Evolutionary conservation across 2,797 vertebrate genomes (phyloP).

Genomic region (Podarcis lilfordi): DNA sequence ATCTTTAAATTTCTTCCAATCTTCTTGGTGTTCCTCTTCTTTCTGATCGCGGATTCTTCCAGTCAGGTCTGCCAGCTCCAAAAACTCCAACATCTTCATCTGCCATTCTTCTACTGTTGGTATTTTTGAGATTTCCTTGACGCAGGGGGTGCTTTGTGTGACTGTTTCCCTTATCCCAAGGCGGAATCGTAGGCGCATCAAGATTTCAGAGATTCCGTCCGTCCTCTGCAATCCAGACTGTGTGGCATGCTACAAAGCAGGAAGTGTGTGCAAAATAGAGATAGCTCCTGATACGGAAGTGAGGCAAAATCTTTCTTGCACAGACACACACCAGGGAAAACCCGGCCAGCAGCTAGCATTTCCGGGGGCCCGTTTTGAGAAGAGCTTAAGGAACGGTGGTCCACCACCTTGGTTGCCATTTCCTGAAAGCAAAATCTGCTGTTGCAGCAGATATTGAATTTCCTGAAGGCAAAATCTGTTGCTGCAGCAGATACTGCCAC

Average conservation of each 20-base stretch:
- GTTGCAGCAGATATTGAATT: not conserved
- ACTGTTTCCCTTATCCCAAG: not conserved
- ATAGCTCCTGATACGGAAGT: not conserved
- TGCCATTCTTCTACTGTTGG: too few species aligned
- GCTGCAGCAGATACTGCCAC: not conserved
- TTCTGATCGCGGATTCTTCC: too few species aligned
- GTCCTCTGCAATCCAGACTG: not conserved
- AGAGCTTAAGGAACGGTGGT: not conserved
- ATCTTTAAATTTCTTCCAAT: too few species aligned
- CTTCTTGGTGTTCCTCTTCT: too few species aligned
- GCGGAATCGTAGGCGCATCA: too few species aligned
- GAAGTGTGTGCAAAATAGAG: not conserved
- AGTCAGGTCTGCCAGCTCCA: too few species aligned
- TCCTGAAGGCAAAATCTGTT: not conserved
- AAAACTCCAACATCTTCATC: too few species aligned
- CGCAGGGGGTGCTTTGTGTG: too few species aligned
- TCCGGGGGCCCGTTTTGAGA: not conserved
- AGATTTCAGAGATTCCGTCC: not conserved
- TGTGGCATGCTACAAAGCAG: not conserved
- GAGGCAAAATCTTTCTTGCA: not conserved
- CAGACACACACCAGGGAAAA: not conserved
- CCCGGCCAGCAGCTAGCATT: not conserved
- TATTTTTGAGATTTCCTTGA: too few species aligned
- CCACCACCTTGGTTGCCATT: not conserved
- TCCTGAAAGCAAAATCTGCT: not conserved